Base-by-base conservation (phyloP, 2,113 vertebrate genomes). In the Equus quagga region DNA sequence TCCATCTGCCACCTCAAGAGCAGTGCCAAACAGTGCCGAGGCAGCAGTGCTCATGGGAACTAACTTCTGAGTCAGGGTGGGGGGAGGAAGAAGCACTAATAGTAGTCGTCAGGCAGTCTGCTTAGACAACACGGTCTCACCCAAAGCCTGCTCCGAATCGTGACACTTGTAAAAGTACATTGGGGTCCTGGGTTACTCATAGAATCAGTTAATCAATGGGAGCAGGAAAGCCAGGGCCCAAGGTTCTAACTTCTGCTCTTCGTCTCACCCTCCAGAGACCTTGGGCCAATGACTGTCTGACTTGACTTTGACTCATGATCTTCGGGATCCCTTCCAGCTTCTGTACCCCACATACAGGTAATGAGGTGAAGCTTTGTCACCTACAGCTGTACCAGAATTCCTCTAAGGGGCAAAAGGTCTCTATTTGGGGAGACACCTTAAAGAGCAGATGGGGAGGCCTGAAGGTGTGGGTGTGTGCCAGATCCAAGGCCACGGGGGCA, bases 1-100 rank as follows among this genome's bases (percentile, higher is more conserved):
- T 84, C 76, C n/a, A 4, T 49, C 60, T 13, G 33, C 67, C 49
- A 17, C 44, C 31, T 36, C 2, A 26, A 46, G 33, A 26, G 56
- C 11, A 0, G 13, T 1, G 41, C 10, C 33, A 28, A 26, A 49
- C 11, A 0, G 13, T 1, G 41, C 10, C 33, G 80, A 62, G 17
- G 31, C 1, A 41, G 18, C 56, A 54, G 54, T 46, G 51, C 4
- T 49, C 12, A 1, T 24, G 23, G 58, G 41, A 21, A 41, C 24
- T 6, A 31, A 33, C 36, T 8, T 89, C 44, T 8, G 51, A 82
- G 49, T 93, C 26, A 0, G 49, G 15, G n/a, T 8, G 23, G 21
- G 13, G 8, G 26, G 13, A n/a, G 0, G 18, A 49, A 33, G 67
- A 81, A 46, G 31, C 31, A 31, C 24, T 60, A 14, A 0, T 1